Evolutionary conservation across 2,797 vertebrate genomes (phyloP).

Genomic region (Chelonia mydas): DNA sequence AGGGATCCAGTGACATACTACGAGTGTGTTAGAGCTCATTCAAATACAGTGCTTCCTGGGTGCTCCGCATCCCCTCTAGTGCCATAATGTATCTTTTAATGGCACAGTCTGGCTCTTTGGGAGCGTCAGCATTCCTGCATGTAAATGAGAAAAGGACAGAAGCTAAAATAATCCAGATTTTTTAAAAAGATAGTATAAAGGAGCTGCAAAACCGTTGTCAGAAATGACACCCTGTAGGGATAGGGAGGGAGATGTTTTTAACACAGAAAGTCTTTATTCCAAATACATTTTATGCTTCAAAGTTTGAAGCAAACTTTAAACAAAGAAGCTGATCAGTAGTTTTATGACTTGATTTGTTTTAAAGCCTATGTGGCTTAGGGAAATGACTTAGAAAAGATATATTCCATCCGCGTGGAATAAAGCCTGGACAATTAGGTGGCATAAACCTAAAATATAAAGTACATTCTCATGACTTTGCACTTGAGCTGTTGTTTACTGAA

Average conservation of each 20-base stretch:
- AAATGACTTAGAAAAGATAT: conserved; percentile 58
- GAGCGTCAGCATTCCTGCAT: background rate
- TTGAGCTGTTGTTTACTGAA: conserved; percentile 64
- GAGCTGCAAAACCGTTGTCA: background rate
- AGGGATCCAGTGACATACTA: rapidly evolving
- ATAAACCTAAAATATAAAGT: conserved; percentile 57
- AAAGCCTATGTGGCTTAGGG: conserved; percentile 68
- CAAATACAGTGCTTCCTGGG: background rate
- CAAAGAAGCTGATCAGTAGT: conserved; percentile 69
- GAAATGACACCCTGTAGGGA: background rate
- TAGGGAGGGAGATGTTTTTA: background rate
- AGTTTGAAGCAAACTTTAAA: conserved; percentile 63
- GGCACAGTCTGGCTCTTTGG: background rate
- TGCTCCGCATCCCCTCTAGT: background rate
- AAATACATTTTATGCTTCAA: conserved; percentile 29
- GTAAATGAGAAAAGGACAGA: background rate
- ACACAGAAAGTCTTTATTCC: conserved; percentile 9
- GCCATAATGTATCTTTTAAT: background rate
- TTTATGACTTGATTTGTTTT: conserved; percentile 72
- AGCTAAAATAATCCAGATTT: background rate
- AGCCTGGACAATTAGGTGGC: conserved; percentile 62
- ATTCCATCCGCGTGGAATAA: conserved; percentile 65
- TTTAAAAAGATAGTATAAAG: background rate
- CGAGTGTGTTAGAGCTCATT: background rate
- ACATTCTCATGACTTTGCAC: conserved; percentile 58